Conservation (phyloP, 2,888 invertebrate genomes). For the Lepidocyrtoides sp. region DNA sequence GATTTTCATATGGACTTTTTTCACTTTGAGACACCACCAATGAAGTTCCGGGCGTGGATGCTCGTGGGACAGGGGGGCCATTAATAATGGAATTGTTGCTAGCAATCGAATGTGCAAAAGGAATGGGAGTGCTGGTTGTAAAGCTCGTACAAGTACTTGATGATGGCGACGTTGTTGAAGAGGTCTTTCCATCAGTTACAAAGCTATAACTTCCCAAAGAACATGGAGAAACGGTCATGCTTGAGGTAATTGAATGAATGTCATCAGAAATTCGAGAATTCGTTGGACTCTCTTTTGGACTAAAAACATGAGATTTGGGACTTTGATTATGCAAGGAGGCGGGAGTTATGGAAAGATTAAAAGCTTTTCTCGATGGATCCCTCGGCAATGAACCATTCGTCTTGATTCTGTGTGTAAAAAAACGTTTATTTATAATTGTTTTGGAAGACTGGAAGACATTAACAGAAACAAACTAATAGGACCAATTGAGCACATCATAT, state of each 20-base stretch:
- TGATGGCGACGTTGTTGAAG: constrained; percentile 72
- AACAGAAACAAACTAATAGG: too few species aligned
- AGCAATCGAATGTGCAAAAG: constrained; percentile 61
- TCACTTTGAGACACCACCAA: constrained; percentile 61
- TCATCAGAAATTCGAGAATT: constrained; percentile 55
- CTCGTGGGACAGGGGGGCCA: not conserved
- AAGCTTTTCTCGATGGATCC: constrained; percentile 87
- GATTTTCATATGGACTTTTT: constrained; percentile 86
- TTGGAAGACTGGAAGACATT: too few species aligned
- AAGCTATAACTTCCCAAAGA: constrained; percentile 55
- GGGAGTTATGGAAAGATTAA: not conserved
- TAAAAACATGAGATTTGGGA: constrained; percentile 6
- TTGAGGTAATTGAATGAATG: constrained; percentile 55
- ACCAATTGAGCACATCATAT: too few species aligned
- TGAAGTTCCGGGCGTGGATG: constrained; percentile 37
- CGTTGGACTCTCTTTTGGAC: constrained; percentile 54
- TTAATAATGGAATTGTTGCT: constrained; percentile 15
- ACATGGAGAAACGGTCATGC: constrained; percentile 63
- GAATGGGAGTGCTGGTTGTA: constrained; percentile 79
- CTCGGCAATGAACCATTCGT: constrained; percentile 96
- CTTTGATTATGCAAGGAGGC: constrained; percentile 38
- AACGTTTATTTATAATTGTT: too few species aligned
- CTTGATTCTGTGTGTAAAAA: constrained; percentile 90
- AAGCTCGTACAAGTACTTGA: constrained; percentile 73
- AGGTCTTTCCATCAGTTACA: constrained; percentile 64